Base-by-base conservation (phyloP, 2,113 vertebrate species). In the Sceloporus tristichus region DNA sequence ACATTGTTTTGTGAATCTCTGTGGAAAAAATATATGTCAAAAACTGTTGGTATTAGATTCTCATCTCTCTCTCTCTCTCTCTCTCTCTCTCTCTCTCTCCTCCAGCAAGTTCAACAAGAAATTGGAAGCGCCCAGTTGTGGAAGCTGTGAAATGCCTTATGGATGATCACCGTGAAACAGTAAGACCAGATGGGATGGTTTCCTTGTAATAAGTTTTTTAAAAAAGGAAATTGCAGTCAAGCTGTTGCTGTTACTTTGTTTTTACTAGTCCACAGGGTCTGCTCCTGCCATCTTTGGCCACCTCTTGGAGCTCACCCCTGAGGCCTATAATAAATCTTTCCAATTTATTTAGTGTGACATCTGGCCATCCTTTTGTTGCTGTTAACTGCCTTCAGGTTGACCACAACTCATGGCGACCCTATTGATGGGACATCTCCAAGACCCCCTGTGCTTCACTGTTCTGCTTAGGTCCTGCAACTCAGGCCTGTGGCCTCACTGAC, bases 81-180 rank as follows among this genome's bases (percentile, higher is more conserved):
- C 29, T 14, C 9, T 7, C 3, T n/a, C 23, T 86, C 42, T 86
- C 48, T 56, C 29, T 14, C 9, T 48, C 8, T 65, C 80, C 75
- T 82, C 42, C 54, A 87, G 86, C 23, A 21, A 66, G 29, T 3
- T 56, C 48, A 54, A 53, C 34, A 29, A 82, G 71, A 87, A 75
- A 73, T n/a, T 66, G 79, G 40, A 87, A 87, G 10, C 79, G 56
- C 4, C 86, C 86, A 5, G 48, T 87, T 65, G 86, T 87, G 79
- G 86, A 87, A 73, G 79, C 86, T 0, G 79, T 87, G 18, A 87
- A 87, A 38, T 75, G 86, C 27, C 27, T 87, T 42, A 27, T 87
- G 71, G 86, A 82, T 34, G 86, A 87, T 56, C 79, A 29, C 40
- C 79, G 40, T 76, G 79, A 87, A 82, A 27, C 56, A 3, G 86